phyloP scores from a whole-genome alignment of 2,888 invertebrate genomes.

The Cancer borealis region DNA sequence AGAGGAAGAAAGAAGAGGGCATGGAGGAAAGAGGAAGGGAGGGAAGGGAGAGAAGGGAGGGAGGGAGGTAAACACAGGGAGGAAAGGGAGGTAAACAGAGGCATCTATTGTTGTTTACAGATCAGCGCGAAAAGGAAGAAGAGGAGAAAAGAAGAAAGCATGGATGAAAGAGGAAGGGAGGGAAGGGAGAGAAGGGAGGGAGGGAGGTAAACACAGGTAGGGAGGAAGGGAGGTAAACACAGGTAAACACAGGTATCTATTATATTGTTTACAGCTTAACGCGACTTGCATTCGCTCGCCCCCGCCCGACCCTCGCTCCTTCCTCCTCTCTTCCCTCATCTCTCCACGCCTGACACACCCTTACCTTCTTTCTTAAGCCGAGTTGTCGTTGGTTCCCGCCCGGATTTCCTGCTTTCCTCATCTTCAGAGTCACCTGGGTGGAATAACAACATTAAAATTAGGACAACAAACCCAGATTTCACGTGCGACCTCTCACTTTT shows the following conservation, averaged over 20 bases:
- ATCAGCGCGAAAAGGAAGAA: not conserved
- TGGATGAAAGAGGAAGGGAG: not conserved
- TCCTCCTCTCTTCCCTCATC: conserved; percentile 50
- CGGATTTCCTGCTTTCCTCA: conserved; percentile 69
- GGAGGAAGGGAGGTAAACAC: conserved; percentile 9
- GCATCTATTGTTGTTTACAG: not conserved
- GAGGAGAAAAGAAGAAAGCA: not conserved
- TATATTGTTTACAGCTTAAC: conserved; percentile 66
- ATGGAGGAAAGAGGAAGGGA: not conserved
- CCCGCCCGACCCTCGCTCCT: conserved; percentile 30
- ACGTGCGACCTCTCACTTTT: conserved; percentile 73
- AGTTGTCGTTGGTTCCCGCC: conserved; percentile 72
- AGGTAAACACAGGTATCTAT: conserved; percentile 33
- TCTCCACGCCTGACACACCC: conserved; percentile 64
- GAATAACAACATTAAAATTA: conserved; percentile 73
- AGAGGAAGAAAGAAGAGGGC: not conserved
- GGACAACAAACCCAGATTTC: conserved; percentile 69
- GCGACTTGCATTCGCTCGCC: conserved; percentile 50
- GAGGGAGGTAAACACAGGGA: not conserved
- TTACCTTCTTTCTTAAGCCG: conserved; percentile 75
- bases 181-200: not conserved
- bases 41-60: not conserved
- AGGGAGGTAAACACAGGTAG: not conserved
- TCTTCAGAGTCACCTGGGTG: conserved; percentile 74
- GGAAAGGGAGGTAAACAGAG: not conserved